Base-by-base conservation (phyloP, 2,797 vertebrate genomes). In the Squalus acanthias region DNA sequence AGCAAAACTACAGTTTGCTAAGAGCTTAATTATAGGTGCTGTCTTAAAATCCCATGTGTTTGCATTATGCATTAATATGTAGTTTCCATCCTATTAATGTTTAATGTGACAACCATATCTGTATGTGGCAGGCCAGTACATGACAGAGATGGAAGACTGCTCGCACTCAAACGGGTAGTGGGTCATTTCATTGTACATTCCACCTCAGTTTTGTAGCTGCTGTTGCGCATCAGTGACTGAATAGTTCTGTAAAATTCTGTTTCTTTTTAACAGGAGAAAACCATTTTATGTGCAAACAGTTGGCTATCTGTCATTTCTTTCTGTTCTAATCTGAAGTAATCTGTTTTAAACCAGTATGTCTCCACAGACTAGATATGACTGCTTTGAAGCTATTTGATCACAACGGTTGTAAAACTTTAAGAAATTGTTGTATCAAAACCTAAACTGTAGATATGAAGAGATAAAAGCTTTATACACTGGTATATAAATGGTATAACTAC, bases 81-180 rank as follows among this genome's bases (percentile, higher is more conserved):
- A 67, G 63, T 67, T 93, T 65, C n/a, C n/a, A 93, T 93, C 60
- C 63, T 65, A 67, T 93, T 93, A 65, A 93, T 39, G 3, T 93
- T 67, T 93, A 6, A 69, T 46, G 17, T 22, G n/a, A 93, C 91
- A 67, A 17, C 29, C 60, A n/a, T 92, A 92, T 67, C 5, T 67
- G 63, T 39, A 8, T 65, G 63, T 50, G 85, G 17, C 20, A 29
- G 15, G 20, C 12, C 20, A 39, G 63, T 63, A 67, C 53, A 24
- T 67, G 53, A 93, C 63, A 93, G 7, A 67, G 26, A 91, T 63
- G 29, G 63, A 93, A 93, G 13, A n/a, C 9, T 67, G 33, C n/a
- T 93, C 26, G 15, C 5, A 39, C 63, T 65, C 63, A 39, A 93
- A 39, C 39, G 22, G 12, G 24, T 67, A 93, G 26, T 67, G 60